phyloP scores from a whole-genome alignment of 2,113 vertebrate species.

The Brachionichthys hirsutus region DNA sequence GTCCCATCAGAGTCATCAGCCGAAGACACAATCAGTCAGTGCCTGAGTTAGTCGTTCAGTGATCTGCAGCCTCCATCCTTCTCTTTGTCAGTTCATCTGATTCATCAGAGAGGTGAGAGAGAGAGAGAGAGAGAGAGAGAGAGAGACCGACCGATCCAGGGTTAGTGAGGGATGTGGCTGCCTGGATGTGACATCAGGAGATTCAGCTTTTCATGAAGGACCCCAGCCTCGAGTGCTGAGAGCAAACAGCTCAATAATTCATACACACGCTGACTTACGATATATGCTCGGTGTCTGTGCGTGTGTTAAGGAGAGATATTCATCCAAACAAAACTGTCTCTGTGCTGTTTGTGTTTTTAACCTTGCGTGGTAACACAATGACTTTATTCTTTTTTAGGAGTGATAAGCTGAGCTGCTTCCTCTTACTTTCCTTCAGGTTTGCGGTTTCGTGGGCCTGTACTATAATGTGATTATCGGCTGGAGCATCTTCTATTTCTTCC shows the following conservation, averaged over 20 bases:
- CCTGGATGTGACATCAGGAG: conserved; percentile 46
- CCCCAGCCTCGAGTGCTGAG: conserved; percentile 50
- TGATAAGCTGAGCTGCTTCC: background rate
- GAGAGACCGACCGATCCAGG: conserved; percentile 13
- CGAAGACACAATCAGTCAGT: conserved; percentile 8
- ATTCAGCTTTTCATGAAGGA: conserved; percentile 54
- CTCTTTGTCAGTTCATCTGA: conserved; percentile 12
- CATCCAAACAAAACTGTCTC: background rate
- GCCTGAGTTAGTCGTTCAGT: conserved; percentile 3
- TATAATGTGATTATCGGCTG: conserved; percentile 99
- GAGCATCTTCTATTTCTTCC: conserved; percentile 98
- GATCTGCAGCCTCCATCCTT: conserved; percentile 8
- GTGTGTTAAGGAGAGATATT: conserved; percentile 16
- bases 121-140: conserved; percentile 22
- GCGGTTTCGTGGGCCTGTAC: conserved; percentile 94
- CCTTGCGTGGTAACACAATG: background rate
- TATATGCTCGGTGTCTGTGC: conserved; percentile 29
- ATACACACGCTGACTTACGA: conserved; percentile 51
- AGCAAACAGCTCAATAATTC: conserved; percentile 79
- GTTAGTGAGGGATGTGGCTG: conserved; percentile 51
- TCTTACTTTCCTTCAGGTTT: conserved; percentile 79
- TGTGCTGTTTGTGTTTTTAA: conserved; percentile 4
- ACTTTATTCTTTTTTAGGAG: background rate
- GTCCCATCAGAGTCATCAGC: conserved; percentile 30
- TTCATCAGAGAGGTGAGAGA: conserved; percentile 42